Evolutionary conservation across 2,113 vertebrate species (phyloP).

Genomic region (Vimba vimba): DNA sequence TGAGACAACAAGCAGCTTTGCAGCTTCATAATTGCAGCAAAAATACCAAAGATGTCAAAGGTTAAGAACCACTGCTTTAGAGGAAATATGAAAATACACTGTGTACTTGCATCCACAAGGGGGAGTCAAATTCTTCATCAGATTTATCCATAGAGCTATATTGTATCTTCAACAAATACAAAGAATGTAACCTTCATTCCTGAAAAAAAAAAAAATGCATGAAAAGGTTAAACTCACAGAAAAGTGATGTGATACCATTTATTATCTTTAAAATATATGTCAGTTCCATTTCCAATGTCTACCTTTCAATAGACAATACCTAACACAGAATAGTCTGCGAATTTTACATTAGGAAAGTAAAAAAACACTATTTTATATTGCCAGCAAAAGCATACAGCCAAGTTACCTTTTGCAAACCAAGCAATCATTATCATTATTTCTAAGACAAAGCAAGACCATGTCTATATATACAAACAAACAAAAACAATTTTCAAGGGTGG

Average conservation of each 20-base stretch:
- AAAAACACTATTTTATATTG: conserved; percentile 40
- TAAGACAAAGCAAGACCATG: background rate
- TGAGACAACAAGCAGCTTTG: background rate
- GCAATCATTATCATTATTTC: background rate
- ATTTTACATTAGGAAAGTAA: conserved; percentile 50
- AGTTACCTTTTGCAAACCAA: conserved; percentile 22
- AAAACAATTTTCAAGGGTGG: background rate
- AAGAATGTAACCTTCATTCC: background rate
- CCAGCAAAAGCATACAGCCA: conserved; percentile 29
- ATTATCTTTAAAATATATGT: conserved; percentile 45
- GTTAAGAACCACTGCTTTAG: background rate
- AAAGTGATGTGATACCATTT: conserved; percentile 23
- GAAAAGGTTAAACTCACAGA: background rate
- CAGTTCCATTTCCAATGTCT: conserved; percentile 14
- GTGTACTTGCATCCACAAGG: conserved; percentile 33
- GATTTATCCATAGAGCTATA: background rate
- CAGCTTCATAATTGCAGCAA: background rate
- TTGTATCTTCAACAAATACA: background rate
- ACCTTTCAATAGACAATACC: conserved; percentile 31
- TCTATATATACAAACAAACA: conserved; percentile 13
- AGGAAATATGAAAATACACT: background rate
- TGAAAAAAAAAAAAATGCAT: background rate
- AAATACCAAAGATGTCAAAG: background rate
- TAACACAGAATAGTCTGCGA: background rate
- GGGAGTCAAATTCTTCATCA: conserved; percentile 23